phyloP scores from a whole-genome alignment of 2,113 vertebrate species.

The Proteles cristata region DNA sequence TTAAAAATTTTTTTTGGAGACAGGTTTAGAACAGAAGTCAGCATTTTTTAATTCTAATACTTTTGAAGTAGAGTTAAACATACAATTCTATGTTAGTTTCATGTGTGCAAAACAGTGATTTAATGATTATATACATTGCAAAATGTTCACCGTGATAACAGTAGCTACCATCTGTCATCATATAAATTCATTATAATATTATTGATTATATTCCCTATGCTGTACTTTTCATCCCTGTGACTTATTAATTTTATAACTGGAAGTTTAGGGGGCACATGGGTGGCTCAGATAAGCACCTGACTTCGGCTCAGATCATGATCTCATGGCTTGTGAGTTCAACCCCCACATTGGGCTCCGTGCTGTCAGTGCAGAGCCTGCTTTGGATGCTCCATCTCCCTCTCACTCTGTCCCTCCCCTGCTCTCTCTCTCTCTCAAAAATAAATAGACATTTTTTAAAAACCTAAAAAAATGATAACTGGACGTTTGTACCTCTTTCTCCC shows the following conservation, averaged over 20 bases:
- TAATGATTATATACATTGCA: not conserved
- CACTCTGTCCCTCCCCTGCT: too few relatives aligned
- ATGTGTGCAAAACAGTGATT: not conserved
- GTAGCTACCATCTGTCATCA: not conserved
- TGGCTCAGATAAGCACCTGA: too few relatives aligned
- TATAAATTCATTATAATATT: not conserved
- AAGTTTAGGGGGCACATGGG: not conserved
- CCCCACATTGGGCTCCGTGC: too few relatives aligned
- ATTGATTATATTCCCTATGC: not conserved
- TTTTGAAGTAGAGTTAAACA: not conserved
- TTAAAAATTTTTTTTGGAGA: not conserved
- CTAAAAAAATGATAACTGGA: not conserved
- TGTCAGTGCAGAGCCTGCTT: too few relatives aligned
- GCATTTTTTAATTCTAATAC: not conserved
- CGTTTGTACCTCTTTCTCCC: not conserved
- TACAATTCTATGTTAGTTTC: not conserved
- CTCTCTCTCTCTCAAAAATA: too few relatives aligned
- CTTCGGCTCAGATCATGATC: too few relatives aligned
- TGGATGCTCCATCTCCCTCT: too few relatives aligned
- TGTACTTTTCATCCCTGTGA: not conserved
- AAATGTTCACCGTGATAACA: not conserved
- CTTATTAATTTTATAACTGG: not conserved
- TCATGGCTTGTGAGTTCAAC: too few relatives aligned
- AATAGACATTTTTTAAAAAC: too few relatives aligned
- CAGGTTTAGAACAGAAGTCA: not conserved